Base-by-base conservation (phyloP, 1,140 invertebrate genomes). In the Lordiphosa mommai region DNA sequence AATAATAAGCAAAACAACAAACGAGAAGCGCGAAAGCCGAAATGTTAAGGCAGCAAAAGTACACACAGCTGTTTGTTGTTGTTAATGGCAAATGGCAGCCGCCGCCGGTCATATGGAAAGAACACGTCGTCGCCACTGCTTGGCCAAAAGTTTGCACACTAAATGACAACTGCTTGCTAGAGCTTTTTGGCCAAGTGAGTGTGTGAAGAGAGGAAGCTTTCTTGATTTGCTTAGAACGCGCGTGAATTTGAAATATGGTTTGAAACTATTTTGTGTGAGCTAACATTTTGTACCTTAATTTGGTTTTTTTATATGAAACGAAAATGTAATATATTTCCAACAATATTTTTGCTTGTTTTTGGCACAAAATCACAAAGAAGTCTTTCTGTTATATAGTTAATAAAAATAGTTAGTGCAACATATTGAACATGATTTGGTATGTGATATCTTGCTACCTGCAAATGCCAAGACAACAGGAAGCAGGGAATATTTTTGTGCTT, bases 1-100 rank as follows among this genome's bases (percentile, higher is more conserved):
- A 68, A 68, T 68, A 68, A 68, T 68, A 68, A 68, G 65, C 65
- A 68, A 68, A 68, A 68, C 64, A 68, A 68, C 55, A 68, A 68
- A 48, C 55, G 47, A 36, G 32, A 20, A 32, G 32, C 29, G 32
- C 47, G 47, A 33, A 49, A 49, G 65, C 65, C 55, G 27, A 20
- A 27, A 16, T 16, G 14, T n/a, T 16, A 43, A 7, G 43, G 30
- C 48, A 41, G 61, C 61, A 65, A 63, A 65, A 27, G 23, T 27
- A 27, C 6, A 27, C 4, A 27, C 23, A 27, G 23, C 23, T 27
- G 23, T 7, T 27, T 4, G 20, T 23, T 23, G 4, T 23, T 23
- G 49, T 48, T 58, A 32, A 64, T 63, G 61, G 49, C 32, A 49
- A 33, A 36, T 16, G 13, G 14, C 10, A 30, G 27, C 16, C 10